Percentiles rank a stretch among this genome's conserved stretches.
These are phyloP conservation scores for Argyrosomus japonicus DNA, from an alignment of 2,113 vertebrate species.

Conservation along the genomic window DNA sequence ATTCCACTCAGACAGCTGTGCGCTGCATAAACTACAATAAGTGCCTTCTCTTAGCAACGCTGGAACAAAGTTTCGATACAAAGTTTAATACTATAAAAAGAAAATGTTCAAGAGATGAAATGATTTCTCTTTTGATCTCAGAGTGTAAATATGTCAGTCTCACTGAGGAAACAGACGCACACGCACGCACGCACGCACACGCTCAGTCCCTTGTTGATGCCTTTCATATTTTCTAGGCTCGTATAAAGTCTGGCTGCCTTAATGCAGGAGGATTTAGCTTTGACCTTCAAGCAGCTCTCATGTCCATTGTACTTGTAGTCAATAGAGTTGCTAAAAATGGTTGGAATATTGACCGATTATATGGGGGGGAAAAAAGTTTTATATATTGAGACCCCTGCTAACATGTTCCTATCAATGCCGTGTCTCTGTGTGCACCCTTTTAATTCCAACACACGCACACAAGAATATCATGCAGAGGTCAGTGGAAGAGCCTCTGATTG, in stretches of 20 bases:
- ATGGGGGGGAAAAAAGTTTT: background rate
- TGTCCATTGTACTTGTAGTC: conserved; percentile 44
- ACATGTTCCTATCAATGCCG: background rate
- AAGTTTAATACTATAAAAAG: background rate
- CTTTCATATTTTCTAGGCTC: conserved; percentile 58
- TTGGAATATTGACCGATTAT: conserved; percentile 36
- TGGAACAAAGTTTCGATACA: conserved; percentile 5
- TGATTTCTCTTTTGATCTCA: conserved; percentile 16
- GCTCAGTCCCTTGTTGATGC: conserved; percentile 42
- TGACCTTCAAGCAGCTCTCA: conserved; percentile 60
- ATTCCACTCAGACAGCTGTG: conserved; percentile 15
- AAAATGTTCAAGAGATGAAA: conserved; percentile 17
- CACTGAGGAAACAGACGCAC: background rate
- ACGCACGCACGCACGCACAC: conserved; percentile 1
- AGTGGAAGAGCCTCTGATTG: conserved; percentile 24
- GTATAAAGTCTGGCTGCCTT: conserved; percentile 36
- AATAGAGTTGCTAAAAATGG: conserved; percentile 27
- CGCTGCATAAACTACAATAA: conserved; percentile 12
- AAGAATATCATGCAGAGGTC: conserved; percentile 52
- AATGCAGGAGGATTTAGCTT: conserved; percentile 50
- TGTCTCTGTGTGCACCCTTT: conserved; percentile 13
- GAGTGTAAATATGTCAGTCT: conserved; percentile 4
- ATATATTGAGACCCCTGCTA: background rate
- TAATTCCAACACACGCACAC: conserved; percentile 5
- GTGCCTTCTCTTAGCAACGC: background rate